These are phyloP conservation scores for Sogatella furcifera DNA, from an alignment of 1,140 invertebrate species.

Conservation along the genomic window DNA sequence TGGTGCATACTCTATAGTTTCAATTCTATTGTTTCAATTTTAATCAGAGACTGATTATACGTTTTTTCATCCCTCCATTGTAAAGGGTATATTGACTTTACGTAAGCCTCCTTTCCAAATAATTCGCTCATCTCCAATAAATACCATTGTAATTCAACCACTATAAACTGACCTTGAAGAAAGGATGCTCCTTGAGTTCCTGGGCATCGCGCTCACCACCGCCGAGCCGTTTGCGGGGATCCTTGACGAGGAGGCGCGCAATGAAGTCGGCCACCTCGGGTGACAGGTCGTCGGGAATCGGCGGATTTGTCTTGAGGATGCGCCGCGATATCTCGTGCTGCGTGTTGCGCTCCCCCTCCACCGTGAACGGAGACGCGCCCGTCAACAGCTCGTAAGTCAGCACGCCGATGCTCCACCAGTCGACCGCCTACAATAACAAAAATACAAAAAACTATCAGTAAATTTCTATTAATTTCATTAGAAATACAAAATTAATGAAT, in stretches of 20 bases:
- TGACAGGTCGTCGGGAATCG: constrained; percentile 64
- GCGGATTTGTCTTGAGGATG: constrained; percentile 76
- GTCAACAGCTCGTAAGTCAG: constrained; percentile 94
- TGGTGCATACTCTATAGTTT: no score
- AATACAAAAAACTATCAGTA: no score
- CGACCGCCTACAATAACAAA: constrained; percentile 62
- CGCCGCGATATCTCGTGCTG: constrained; percentile 87
- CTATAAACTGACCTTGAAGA: constrained; percentile 50
- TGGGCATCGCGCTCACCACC: constrained; percentile 65
- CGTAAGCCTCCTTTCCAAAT: no score
- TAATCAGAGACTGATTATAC: no score
- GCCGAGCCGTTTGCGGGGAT: constrained; percentile 74
- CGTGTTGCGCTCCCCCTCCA: constrained; percentile 83
- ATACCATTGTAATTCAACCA: no score
- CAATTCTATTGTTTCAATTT: no score
- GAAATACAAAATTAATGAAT: no score
- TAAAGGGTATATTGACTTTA: no score
- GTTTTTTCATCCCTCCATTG: no score
- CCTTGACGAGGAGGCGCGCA: constrained; percentile 70
- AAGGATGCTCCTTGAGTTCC: constrained; percentile 77
- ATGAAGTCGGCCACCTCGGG: constrained; percentile 53
- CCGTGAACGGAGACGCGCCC: constrained; percentile 93
- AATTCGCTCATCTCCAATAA: no score
- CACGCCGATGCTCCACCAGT: constrained; percentile 98
- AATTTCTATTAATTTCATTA: no score